A percentile compares a stretch with the other conserved stretches of the same genome.
phyloP scores from a whole-genome alignment of 2,888 invertebrate species.

The Parelbella ahira region DNA sequence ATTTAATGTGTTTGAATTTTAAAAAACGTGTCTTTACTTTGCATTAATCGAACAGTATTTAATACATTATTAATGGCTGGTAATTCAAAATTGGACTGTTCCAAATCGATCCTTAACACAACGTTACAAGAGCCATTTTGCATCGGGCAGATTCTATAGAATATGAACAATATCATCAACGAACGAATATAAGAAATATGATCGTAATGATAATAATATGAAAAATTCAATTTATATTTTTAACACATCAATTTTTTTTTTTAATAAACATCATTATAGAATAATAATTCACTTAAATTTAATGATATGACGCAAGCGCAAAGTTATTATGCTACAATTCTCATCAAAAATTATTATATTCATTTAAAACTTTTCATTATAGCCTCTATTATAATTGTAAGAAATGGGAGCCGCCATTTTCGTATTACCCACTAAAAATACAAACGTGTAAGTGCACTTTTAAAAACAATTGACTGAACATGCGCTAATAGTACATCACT shows the following conservation, averaged over 20 bases:
- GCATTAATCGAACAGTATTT: no score
- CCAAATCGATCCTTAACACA: slow-evolving; percentile 18
- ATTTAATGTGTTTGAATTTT: no score
- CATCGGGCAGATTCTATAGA: slow-evolving; percentile 38
- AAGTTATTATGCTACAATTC: slow-evolving; percentile 31
- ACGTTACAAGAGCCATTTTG: slow-evolving; percentile 35
- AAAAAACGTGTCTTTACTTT: no score
- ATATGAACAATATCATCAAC: slow-evolving; percentile 36
- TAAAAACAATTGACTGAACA: slow-evolving; percentile 7
- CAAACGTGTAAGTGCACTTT: slow-evolving; percentile 16
- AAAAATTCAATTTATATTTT: slow-evolving; percentile 18
- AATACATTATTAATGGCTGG: no score
- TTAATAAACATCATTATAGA: slow-evolving; percentile 41
- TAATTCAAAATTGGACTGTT: no score
- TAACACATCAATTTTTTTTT: slow-evolving; percentile 34
- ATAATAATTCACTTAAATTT: slow-evolving; percentile 53
- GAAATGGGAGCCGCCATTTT: slow-evolving; percentile 2
- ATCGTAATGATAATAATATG: slow-evolving; percentile 15
- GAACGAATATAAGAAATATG: slow-evolving; percentile 37
- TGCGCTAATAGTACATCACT: no score
- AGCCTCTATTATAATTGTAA: slow-evolving; percentile 9
- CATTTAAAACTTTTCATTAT: background rate
- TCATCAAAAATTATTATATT: slow-evolving; percentile 18
- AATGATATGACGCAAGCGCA: slow-evolving; percentile 77
- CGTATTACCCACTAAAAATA: no score